phyloP scores from a whole-genome alignment of 2,888 invertebrate genomes.

The Seira sanloemensis region DNA sequence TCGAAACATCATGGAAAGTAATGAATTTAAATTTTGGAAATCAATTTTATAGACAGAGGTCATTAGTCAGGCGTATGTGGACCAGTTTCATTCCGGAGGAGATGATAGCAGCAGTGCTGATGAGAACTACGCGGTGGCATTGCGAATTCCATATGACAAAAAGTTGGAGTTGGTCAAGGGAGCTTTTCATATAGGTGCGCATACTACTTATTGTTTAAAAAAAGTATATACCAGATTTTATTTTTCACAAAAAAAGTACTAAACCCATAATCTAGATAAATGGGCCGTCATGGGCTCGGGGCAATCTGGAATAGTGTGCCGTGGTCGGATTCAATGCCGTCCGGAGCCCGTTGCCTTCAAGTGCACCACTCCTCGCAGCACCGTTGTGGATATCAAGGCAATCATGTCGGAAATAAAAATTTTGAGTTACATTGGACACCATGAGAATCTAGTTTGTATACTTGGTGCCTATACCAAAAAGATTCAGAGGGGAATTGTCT shows the following conservation, averaged over 20 bases:
- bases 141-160: slow-evolving; percentile 56
- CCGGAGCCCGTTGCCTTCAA: slow-evolving; percentile 33
- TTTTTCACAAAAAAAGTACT: background rate
- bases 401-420: slow-evolving; percentile 65
- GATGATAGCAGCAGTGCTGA: slow-evolving; percentile 17
- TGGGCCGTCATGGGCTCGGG: slow-evolving; percentile 46
- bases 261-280: slow-evolving; percentile 28
- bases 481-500: slow-evolving; percentile 51
- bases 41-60: slow-evolving; percentile 18
- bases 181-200: slow-evolving; percentile 37
- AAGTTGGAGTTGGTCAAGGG: slow-evolving; percentile 41
- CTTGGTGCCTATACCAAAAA: slow-evolving; percentile 59
- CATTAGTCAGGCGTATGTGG: slow-evolving; percentile 33
- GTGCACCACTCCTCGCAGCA: slow-evolving; percentile 43
- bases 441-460: slow-evolving; percentile 58
- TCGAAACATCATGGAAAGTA: background rate
- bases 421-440: slow-evolving; percentile 61
- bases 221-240: background rate
- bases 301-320: slow-evolving; percentile 44
- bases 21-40: background rate
- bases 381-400: slow-evolving; percentile 33
- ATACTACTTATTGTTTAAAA: background rate
- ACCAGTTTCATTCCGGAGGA: slow-evolving; percentile 43
- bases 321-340: slow-evolving; percentile 17
- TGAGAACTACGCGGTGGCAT: slow-evolving; percentile 42